Base-by-base conservation (phyloP, 53 echinoderm and acorn worm species). In the Holothuria scabra region DNA sequence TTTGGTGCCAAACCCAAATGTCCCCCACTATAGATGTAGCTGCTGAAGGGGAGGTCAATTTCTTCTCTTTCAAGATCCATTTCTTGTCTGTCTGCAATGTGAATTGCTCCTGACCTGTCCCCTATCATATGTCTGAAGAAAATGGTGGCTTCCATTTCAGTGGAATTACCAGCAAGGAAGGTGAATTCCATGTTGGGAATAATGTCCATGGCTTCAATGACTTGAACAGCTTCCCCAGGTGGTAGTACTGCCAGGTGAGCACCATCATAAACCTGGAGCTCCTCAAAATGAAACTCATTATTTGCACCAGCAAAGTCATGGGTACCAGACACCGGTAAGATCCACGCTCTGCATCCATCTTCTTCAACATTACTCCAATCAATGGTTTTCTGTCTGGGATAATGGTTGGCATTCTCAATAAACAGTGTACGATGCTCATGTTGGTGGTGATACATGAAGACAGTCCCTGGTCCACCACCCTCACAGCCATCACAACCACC, bases 321-420 rank as follows among this genome's bases (percentile, higher is more conserved):
- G n/a, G 56, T 65, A 14, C 95, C 95, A 22, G 95, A 92, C 1
- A 92, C 29, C 0, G 95, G 92, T 19, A 95, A 88, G 8, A 95
- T 83, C 95, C 95, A 95, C 32, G 88, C 95, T 21, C 95, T 85
- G 76, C 95, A 95, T 16, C 95, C 95, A 90, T 95, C 95, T 52
- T 95, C 92, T 19, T 90, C 88, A 28, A 95, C 66, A 66, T 88
- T 92, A 66, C 81, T 72, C 95, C 95, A 95, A 49, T 95, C 90
- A 28, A 95, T 92, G 25, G 88, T 86, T 48, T 95, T 92, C 49
- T 80, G 29, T 75, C 86, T 86, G 6, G 95, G 95, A 35, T 59
- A 70, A 31, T 85, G 76, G 59, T 86, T 84, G 9, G 86, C 92
- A 87, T 95, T 95, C 67, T 95, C 95, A 33, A 95, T 55, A 33